These are phyloP conservation scores for Cylloceria caligata DNA, from an alignment of 2,888 invertebrate genomes.

Conservation along the genomic window DNA sequence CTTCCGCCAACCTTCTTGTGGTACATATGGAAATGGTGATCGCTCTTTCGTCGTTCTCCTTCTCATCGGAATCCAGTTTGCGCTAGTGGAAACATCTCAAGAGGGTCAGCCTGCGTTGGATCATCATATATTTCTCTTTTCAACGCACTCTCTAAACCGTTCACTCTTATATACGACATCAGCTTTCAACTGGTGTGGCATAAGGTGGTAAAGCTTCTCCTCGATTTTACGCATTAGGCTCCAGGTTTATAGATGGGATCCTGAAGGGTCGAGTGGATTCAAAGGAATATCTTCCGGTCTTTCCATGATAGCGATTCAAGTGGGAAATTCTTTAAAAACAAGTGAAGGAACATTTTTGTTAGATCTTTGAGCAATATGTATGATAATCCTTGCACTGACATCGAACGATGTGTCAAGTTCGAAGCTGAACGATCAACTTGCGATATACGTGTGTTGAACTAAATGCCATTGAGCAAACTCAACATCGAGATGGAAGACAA, in stretches of 20 bases:
- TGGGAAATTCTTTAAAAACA: slow-evolving; percentile 8
- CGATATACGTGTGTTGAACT: too few relatives aligned
- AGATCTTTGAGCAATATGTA: not conserved
- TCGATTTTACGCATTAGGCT: slow-evolving; percentile 63
- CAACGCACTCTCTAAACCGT: slow-evolving; percentile 49
- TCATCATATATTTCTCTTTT: slow-evolving; percentile 60
- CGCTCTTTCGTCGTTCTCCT: slow-evolving; percentile 70
- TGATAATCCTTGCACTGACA: not conserved
- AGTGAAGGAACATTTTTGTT: not conserved
- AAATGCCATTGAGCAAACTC: too few relatives aligned
- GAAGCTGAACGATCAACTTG: too few relatives aligned
- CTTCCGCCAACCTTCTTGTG: slow-evolving; percentile 67
- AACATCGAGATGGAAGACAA: too few relatives aligned
- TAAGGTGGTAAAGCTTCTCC: slow-evolving; percentile 64
- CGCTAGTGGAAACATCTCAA: slow-evolving; percentile 81
- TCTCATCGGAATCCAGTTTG: slow-evolving; percentile 82
- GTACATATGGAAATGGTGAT: slow-evolving; percentile 83
- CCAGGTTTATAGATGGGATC: slow-evolving; percentile 50
- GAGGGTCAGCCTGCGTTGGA: slow-evolving; percentile 77
- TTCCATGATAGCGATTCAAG: not conserved
- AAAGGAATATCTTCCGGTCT: slow-evolving; percentile 58
- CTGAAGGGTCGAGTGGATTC: slow-evolving; percentile 61
- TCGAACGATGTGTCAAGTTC: not conserved
- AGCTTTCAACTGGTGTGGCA: slow-evolving; percentile 45
- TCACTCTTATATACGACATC: slow-evolving; percentile 33